Percentiles rank a stretch among this genome's conserved stretches.
Evolutionary conservation across 2,888 invertebrate species (phyloP).

Genomic region (Hoplodrina ambigua): DNA sequence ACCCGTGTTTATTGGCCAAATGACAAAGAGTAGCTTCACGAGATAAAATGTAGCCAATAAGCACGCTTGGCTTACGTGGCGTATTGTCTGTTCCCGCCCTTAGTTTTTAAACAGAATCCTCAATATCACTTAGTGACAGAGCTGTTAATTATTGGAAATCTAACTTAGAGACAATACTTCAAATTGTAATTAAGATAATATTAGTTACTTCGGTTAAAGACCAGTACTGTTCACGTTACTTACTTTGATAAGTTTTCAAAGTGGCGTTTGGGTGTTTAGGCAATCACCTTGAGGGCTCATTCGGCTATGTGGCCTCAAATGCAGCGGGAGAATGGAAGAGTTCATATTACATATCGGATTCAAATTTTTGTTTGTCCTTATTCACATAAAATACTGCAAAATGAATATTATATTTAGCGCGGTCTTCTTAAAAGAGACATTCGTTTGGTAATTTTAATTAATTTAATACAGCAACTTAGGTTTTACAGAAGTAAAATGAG

Average conservation of each 20-base stretch:
- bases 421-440: no score
- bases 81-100: not conserved
- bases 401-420: no score
- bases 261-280: conserved; percentile 4
- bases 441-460: no score
- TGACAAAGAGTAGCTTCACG: no score
- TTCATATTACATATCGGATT: no score
- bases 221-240: not conserved
- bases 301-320: not conserved
- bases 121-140: not conserved
- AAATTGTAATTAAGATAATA: conserved; percentile 23
- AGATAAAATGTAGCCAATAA: no score
- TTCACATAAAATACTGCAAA: no score
- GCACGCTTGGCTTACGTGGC: no score
- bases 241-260: conserved; percentile 9
- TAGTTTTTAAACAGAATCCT: not conserved
- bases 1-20: no score
- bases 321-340: not conserved
- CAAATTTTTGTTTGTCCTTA: no score
- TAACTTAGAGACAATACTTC: conserved; percentile 2
- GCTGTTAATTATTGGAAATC: conserved; percentile 22
- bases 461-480: no score
- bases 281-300: not conserved
- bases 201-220: not conserved
- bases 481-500: no score